Evolutionary conservation across 2,888 invertebrate species (phyloP).

Genomic region (Drosophila aldrichi): DNA sequence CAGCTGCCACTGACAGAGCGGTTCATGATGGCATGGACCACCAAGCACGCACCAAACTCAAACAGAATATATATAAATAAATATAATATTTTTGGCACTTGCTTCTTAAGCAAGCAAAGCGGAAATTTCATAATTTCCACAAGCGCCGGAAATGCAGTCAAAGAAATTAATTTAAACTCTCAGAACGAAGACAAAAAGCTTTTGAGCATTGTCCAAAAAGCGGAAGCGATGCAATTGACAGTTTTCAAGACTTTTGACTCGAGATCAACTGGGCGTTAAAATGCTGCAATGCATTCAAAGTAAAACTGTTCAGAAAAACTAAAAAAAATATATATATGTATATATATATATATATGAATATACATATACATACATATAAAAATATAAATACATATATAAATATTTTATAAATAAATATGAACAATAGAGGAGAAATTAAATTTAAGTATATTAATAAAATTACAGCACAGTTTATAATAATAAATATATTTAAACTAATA

Average conservation of each 20-base stretch:
- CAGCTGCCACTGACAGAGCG: slow-evolving; percentile 22
- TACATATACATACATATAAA: no score
- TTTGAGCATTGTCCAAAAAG: not conserved
- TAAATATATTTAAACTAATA: no score
- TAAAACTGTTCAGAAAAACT: not conserved
- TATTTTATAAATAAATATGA: no score
- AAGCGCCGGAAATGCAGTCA: slow-evolving; percentile 64
- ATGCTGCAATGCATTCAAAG: not conserved
- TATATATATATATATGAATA: no score
- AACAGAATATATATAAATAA: slow-evolving; percentile 1
- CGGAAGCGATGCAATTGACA: slow-evolving; percentile 39
- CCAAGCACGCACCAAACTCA: slow-evolving; percentile 9
- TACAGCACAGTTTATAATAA: no score
- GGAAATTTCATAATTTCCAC: slow-evolving; percentile 54
- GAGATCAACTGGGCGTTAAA: not conserved
- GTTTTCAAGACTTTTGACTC: slow-evolving; percentile 12
- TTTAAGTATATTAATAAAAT: no score
- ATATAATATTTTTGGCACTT: slow-evolving; percentile 56
- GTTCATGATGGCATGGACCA: slow-evolving; percentile 22
- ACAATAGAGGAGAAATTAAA: no score
- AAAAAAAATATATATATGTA: no score
- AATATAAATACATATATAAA: no score
- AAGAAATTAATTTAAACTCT: slow-evolving; percentile 25
- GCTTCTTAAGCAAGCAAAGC: slow-evolving; percentile 32
- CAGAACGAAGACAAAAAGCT: slow-evolving; percentile 26